Percentiles rank a stretch among this genome's conserved stretches.
phyloP scores from a whole-genome alignment of 2,113 vertebrate genomes.

The Phalacrocorax carbo region DNA sequence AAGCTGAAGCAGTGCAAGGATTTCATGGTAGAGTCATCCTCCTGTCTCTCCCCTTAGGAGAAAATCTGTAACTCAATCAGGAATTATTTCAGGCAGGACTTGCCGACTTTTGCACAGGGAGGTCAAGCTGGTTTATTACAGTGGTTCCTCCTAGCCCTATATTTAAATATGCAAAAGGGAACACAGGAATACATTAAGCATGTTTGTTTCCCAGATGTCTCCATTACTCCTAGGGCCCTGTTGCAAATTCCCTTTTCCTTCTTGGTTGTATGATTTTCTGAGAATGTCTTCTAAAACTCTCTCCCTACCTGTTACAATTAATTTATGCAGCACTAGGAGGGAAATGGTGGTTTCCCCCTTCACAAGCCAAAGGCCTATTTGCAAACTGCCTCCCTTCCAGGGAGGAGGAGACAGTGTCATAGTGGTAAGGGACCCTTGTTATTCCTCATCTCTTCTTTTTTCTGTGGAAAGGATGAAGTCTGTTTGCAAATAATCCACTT shows the following conservation, averaged over 20 bases:
- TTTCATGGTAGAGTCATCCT: neutral
- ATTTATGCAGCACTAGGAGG: neutral
- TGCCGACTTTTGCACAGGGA: neutral
- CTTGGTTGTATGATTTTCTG: neutral
- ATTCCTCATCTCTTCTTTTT: neutral
- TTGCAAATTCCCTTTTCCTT: neutral
- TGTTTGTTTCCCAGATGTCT: neutral
- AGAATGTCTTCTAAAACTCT: neutral
- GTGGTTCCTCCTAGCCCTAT: neutral
- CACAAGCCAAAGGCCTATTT: neutral
- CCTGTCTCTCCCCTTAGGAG: neutral
- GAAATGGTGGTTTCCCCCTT: neutral
- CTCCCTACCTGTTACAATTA: neutral
- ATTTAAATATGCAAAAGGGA: slow-evolving; percentile 9
- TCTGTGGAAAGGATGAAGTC: neutral
- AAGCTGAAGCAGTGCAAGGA: neutral
- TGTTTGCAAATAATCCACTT: neutral
- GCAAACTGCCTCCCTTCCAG: neutral
- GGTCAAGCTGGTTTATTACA: slow-evolving; percentile 1
- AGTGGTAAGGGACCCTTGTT: neutral
- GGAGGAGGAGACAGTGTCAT: neutral
- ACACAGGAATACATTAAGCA: neutral
- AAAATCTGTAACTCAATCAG: neutral
- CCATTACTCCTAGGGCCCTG: neutral
- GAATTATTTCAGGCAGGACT: slow-evolving; percentile 4